Percentiles rank a stretch among this genome's conserved stretches.
These are phyloP conservation scores for Oreocharis arfaki DNA, from an alignment of 2,113 vertebrate genomes.

Conservation along the genomic window DNA sequence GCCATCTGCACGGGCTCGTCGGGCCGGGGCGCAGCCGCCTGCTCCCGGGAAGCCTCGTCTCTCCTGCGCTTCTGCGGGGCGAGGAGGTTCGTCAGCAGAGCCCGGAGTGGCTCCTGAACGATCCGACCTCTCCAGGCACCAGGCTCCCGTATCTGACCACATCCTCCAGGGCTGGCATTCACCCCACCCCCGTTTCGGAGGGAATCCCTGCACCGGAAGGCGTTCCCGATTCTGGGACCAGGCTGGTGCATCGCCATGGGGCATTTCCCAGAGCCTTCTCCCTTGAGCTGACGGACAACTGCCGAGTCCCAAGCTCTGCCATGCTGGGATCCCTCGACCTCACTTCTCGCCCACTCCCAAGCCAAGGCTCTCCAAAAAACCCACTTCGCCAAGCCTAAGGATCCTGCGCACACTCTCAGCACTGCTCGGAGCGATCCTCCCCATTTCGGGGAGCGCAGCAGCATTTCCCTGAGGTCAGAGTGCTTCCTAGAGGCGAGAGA, in stretches of 20 bases:
- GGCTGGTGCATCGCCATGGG: accelerated
- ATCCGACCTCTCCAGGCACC: accelerated
- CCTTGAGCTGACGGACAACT: accelerated
- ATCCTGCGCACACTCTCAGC: accelerated
- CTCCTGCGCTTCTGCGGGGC: accelerated
- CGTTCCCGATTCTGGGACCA: neutral
- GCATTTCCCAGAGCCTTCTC: neutral
- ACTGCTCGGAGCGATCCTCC: accelerated
- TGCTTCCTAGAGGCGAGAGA: constrained; percentile 3
- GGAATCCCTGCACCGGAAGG: accelerated
- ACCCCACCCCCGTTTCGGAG: accelerated
- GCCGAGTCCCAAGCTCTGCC: neutral
- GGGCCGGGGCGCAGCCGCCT: constrained; percentile 28
- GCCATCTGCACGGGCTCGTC: constrained; percentile 65
- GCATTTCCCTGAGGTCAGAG: neutral
- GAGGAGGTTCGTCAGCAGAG: accelerated
- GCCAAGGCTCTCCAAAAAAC: neutral
- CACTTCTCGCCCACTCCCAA: accelerated
- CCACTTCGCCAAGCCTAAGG: accelerated
- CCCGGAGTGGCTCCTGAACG: accelerated
- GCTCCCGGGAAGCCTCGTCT: neutral
- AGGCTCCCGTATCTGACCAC: accelerated
- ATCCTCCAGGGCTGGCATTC: neutral
- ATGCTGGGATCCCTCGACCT: accelerated
- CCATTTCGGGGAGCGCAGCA: accelerated